Evolutionary conservation across 2,888 invertebrate species (phyloP).

Genomic region (Phortica okadai): DNA sequence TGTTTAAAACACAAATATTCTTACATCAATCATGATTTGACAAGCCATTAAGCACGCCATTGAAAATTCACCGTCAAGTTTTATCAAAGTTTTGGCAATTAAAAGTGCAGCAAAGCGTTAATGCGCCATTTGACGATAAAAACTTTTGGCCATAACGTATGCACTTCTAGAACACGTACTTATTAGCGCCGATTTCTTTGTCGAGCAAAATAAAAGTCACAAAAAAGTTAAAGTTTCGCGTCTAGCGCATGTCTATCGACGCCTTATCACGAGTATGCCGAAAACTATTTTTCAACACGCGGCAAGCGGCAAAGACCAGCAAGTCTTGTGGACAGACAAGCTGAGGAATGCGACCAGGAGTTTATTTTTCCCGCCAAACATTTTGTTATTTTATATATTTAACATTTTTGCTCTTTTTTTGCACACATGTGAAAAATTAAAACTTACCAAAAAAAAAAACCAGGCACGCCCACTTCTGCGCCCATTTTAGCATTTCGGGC

Average conservation of each 20-base stretch:
- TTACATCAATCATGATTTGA: too few species aligned
- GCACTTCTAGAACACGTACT: too few species aligned
- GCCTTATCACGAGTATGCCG: slow-evolving; percentile 13
- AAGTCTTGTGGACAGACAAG: neutral
- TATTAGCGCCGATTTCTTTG: too few species aligned
- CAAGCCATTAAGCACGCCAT: too few species aligned
- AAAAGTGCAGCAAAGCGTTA: too few species aligned
- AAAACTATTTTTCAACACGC: slow-evolving; percentile 17
- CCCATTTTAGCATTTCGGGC: neutral
- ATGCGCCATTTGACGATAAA: too few species aligned
- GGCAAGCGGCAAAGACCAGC: neutral
- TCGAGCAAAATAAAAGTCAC: neutral
- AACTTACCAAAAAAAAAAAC: neutral
- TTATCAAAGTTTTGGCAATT: too few species aligned
- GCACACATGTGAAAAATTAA: slow-evolving; percentile 18
- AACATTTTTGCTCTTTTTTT: slow-evolving; percentile 8
- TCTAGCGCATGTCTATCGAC: slow-evolving; percentile 16
- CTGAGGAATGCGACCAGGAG: neutral
- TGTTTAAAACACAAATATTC: too few species aligned
- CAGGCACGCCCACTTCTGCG: neutral
- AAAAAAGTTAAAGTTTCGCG: neutral
- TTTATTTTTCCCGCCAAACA: neutral
- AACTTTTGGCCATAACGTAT: too few species aligned
- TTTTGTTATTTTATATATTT: neutral
- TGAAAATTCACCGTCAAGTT: too few species aligned